Evolutionary conservation across 2,888 invertebrate genomes (phyloP), one percentile per base, ranked within the genome.

Genomic region (Rutpela maculata): DNA sequence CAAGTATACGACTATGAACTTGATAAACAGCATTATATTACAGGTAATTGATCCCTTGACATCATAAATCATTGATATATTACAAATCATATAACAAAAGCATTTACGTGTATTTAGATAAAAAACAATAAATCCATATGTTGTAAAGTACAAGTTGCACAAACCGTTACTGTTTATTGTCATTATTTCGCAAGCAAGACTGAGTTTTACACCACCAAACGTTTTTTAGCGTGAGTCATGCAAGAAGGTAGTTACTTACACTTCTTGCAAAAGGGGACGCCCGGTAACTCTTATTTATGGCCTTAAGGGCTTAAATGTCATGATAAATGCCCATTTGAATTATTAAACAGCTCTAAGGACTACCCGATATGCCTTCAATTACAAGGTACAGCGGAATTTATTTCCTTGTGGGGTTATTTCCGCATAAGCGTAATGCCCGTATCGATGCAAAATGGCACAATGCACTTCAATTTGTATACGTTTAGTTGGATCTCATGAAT

Each of bases 281-380:
- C 60, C 3, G 66, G 62, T 63, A 60, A 67, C 78, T 67, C 78
- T 78, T 78, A 78, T 78, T 78, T 78, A 78, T 68, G 55, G 68
- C 67, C 17, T 31, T 43, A 22, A 72, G 75, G 62, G 75, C 62
- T 72, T 75, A 56, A 74, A 72, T 56, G 60, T 60, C 74, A 59
- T 62, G 78, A 78, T 65, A 72, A 71, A 75, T 75, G 72, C 75
- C 71, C 50, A 65, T 72, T 78, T 78, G 72, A 78, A 78, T 75
- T 78, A 78, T 78, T 78, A 78, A 78, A 78, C 78, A 60, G 75
- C 17, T 18, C 22, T 50, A 63, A 60, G 22, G 50, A 72, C 71
- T 56, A 67, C 74, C 11, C 11, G 68, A 63, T 55, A 68, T 63
- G 50, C 70, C 50, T 56, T 31, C 63, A 55, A 73, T 73, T 63